These are phyloP conservation scores for Nephrocerus scutellatus DNA, from an alignment of 2,888 invertebrate species.

Conservation along the genomic window DNA sequence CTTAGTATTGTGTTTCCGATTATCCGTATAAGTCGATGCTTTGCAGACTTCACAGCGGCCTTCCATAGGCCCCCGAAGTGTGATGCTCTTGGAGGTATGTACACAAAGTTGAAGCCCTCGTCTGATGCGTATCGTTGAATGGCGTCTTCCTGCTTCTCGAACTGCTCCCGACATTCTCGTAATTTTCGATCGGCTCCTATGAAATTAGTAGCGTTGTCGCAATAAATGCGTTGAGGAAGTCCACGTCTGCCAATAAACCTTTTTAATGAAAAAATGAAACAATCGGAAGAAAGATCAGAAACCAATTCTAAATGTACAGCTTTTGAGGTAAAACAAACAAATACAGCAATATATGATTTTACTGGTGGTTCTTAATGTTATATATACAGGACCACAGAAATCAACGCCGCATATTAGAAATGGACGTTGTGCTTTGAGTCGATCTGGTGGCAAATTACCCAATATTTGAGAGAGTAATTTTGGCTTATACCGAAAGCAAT, in stretches of 20 bases:
- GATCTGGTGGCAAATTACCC: constrained; percentile 18
- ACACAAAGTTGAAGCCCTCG: constrained; percentile 16
- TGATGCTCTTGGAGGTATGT: constrained; percentile 20
- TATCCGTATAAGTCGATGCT: constrained; percentile 10
- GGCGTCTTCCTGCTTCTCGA: constrained; percentile 3
- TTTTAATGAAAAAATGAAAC: constrained; percentile 20
- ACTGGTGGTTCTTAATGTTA: constrained; percentile 7
- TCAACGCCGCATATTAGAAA: constrained; percentile 11
- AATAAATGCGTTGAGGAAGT: constrained; percentile 12
- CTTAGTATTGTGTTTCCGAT: constrained; percentile 12
- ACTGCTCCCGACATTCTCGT: neutral
- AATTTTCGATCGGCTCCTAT: constrained; percentile 8
- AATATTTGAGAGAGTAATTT: constrained; percentile 16
- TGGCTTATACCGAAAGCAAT: constrained; percentile 18
- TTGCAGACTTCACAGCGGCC: constrained; percentile 19
- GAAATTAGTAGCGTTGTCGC: constrained; percentile 19
- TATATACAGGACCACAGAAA: constrained; percentile 8
- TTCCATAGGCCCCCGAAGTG: constrained; percentile 21
- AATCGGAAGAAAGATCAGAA: constrained; percentile 19
- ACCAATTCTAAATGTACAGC: constrained; percentile 22
- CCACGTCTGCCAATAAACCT: constrained; percentile 17
- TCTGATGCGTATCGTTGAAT: constrained; percentile 6
- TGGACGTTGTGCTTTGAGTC: constrained; percentile 9
- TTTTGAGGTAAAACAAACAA: constrained; percentile 20
- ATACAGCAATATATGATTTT: constrained; percentile 18